Conservation (phyloP, 2,888 invertebrate species). For the Byasa hedistus region DNA sequence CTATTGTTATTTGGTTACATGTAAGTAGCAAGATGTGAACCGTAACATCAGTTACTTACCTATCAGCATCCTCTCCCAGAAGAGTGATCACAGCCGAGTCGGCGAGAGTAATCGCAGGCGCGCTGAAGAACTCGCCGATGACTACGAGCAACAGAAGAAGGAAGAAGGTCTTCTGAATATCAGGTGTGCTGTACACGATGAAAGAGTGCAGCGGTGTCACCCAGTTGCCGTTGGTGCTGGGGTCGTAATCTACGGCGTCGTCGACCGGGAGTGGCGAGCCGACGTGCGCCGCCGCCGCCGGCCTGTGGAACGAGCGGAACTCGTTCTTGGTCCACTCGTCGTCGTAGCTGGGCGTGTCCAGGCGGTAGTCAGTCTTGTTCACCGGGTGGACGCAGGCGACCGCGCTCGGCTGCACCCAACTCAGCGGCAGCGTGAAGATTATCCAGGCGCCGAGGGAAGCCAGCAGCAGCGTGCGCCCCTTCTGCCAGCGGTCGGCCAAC, state of each 20-base stretch:
- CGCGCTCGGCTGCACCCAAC: slow-evolving; percentile 96
- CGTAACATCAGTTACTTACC: slow-evolving; percentile 49
- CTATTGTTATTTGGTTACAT: neutral
- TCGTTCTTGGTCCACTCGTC: slow-evolving; percentile 47
- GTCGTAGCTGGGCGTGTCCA: slow-evolving; percentile 81
- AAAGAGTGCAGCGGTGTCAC: slow-evolving; percentile 95
- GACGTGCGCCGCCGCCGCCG: slow-evolving; percentile 48
- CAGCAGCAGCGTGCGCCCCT: slow-evolving; percentile 92
- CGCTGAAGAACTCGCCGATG: slow-evolving; percentile 98
- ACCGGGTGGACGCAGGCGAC: slow-evolving; percentile 88
- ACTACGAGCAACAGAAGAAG: slow-evolving; percentile 94
- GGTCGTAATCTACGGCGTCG: slow-evolving; percentile 88
- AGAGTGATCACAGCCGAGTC: slow-evolving; percentile 94
- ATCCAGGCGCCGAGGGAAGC: slow-evolving; percentile 97
- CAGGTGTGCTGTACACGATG: slow-evolving; percentile 92
- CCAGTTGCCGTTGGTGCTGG: slow-evolving; percentile 84
- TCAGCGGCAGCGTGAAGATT: slow-evolving; percentile 96
- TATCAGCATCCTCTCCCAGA: slow-evolving; percentile 92
- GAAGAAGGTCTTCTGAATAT: slow-evolving; percentile 98
- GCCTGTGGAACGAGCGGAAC: slow-evolving; percentile 55
- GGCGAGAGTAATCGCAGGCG: slow-evolving; percentile 96
- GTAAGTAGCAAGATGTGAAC: neutral
- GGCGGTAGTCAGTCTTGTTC: slow-evolving; percentile 79
- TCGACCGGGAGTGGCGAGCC: slow-evolving; percentile 86
- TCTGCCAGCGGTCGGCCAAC: slow-evolving; percentile 93